Conservation (phyloP, 2,797 vertebrate genomes). For the Myoxocephalus aenaeus region DNA sequence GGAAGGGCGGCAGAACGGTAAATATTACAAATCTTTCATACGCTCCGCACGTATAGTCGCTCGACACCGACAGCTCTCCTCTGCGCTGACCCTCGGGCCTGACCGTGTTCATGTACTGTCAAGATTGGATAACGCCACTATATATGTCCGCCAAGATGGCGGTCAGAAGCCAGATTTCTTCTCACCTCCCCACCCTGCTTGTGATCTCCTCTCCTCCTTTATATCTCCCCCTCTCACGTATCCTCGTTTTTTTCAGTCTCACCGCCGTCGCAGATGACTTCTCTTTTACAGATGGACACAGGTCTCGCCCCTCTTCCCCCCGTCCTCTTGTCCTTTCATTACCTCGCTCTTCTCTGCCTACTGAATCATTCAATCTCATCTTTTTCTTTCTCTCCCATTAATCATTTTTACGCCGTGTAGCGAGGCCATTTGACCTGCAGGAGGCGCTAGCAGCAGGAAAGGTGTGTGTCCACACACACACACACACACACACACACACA, state of each 20-base stretch:
- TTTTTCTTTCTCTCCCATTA: slow-evolving; percentile 20
- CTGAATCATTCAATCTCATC: slow-evolving; percentile 37
- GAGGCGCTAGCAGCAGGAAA: slow-evolving; percentile 45
- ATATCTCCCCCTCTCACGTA: slow-evolving; percentile 3
- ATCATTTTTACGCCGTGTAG: slow-evolving; percentile 31
- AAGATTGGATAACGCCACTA: no score
- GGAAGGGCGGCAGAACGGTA: no score
- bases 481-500: slow-evolving; percentile 12
- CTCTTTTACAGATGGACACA: background rate
- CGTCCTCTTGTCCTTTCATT: background rate
- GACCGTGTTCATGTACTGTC: no score
- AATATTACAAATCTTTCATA: background rate
- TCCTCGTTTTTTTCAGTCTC: background rate
- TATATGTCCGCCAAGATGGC: background rate
- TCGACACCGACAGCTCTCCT: no score
- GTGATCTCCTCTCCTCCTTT: background rate
- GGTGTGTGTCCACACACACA: background rate
- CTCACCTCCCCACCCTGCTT: background rate
- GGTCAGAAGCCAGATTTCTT: background rate
- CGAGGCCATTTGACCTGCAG: slow-evolving; percentile 42
- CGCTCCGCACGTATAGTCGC: no score
- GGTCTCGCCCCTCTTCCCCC: background rate
- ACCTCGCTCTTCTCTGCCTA: background rate
- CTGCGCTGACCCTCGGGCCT: no score
- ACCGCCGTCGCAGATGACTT: background rate